Evolutionary conservation across 2,113 vertebrate genomes (phyloP).

Genomic region (Casuarius casuarius): DNA sequence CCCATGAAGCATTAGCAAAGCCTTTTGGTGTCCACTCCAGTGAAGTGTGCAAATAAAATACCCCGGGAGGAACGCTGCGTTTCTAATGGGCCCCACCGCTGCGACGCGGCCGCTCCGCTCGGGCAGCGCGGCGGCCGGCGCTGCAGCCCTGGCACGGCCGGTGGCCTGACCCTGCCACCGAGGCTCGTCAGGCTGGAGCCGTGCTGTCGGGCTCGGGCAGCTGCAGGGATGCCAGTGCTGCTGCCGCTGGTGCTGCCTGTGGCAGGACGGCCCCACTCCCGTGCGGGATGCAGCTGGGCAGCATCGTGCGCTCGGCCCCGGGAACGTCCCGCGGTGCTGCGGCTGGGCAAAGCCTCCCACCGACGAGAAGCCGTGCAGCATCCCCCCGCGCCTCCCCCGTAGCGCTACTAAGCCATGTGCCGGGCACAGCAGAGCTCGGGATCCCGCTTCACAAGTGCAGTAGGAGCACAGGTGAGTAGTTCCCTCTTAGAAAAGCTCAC

Average conservation of each 20-base stretch:
- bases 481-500: background rate
- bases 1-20: slow-evolving; percentile 89
- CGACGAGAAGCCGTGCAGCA: background rate
- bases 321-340: background rate
- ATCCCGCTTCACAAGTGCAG: background rate
- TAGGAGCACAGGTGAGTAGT: background rate
- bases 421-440: background rate
- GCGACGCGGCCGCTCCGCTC: slow-evolving; percentile 28
- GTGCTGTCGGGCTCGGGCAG: rapidly evolving
- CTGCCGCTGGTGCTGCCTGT: background rate
- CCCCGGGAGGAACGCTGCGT: slow-evolving; percentile 59
- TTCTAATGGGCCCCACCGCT: slow-evolving; percentile 73
- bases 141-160: background rate
- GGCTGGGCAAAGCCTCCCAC: background rate
- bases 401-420: rapidly evolving
- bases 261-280: background rate
- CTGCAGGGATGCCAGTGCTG: rapidly evolving
- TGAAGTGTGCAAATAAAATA: slow-evolving; percentile 85
- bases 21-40: slow-evolving; percentile 81
- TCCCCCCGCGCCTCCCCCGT: no score
- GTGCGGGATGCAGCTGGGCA: rapidly evolving
- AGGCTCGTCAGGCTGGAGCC: background rate
- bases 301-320: rapidly evolving
- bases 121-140: background rate
- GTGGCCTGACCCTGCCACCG: background rate